Percentiles rank a stretch among this genome's conserved stretches.
These are phyloP conservation scores for Adelognathus sp. DNA, from an alignment of 2,888 invertebrate genomes.

Conservation along the genomic window DNA sequence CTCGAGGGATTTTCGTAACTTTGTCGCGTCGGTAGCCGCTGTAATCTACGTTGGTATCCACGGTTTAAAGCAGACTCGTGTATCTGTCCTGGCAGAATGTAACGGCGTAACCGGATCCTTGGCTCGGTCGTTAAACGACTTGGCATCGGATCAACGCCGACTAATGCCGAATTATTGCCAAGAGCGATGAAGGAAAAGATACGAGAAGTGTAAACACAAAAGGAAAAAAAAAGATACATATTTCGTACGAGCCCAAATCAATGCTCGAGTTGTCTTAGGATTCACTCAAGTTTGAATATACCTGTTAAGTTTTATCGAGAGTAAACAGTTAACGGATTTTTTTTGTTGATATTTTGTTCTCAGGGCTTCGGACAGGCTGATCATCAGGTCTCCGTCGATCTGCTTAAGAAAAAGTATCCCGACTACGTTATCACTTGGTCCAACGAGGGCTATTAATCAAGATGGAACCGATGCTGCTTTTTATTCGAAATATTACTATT, in stretches of 20 bases:
- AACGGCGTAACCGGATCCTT: neutral
- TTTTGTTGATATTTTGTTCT: conserved; percentile 66
- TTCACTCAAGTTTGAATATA: too few relatives aligned
- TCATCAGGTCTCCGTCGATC: conserved; percentile 88
- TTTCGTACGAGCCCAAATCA: too few relatives aligned
- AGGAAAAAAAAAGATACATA: too few relatives aligned
- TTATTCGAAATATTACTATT: neutral
- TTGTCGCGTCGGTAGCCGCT: neutral
- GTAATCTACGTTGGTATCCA: neutral
- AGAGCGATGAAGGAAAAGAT: neutral
- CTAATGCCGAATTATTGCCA: neutral
- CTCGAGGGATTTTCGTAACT: neutral
- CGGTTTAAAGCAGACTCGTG: neutral
- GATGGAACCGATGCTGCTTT: neutral
- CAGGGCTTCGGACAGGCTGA: conserved; percentile 96
- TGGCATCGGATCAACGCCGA: neutral
- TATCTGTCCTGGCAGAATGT: neutral
- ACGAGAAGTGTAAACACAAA: neutral
- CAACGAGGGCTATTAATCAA: conserved; percentile 90
- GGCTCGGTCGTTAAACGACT: neutral
- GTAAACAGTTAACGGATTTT: neutral
- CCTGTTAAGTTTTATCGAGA: too few relatives aligned
- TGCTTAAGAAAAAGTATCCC: conserved; percentile 89
- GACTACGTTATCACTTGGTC: conserved; percentile 91
- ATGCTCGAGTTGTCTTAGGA: too few relatives aligned